phyloP scores from a whole-genome alignment of 2,113 vertebrate species.

The Urocolius indicus region DNA sequence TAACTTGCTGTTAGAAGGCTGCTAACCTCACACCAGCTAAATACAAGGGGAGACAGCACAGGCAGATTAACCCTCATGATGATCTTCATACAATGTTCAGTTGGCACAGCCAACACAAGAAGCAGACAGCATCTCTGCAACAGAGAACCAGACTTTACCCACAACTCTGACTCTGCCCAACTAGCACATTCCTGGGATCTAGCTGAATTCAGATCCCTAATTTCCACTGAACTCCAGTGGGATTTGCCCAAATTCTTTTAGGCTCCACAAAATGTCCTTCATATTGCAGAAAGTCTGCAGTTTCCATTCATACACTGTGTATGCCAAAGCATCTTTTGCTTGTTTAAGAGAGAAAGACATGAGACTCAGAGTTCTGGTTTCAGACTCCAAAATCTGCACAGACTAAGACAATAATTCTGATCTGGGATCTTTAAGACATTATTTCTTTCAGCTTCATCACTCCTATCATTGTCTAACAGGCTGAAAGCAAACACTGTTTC shows the following conservation, averaged over 20 bases:
- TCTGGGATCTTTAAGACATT: not conserved
- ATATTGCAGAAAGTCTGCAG: not conserved
- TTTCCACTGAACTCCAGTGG: not conserved
- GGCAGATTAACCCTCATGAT: not conserved
- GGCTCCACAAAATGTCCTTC: not conserved
- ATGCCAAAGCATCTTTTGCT: not conserved
- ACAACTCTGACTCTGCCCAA: not conserved
- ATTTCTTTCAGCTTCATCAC: not conserved
- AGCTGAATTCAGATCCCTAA: rapidly evolving
- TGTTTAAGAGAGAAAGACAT: not conserved
- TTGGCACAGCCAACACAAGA: not conserved
- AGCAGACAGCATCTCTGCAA: not conserved
- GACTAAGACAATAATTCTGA: not conserved
- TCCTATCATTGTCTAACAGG: not conserved
- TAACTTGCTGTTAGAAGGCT: not conserved
- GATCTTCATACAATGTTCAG: not conserved
- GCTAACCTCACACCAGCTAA: not conserved
- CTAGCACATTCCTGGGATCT: not conserved
- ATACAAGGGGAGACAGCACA: not conserved
- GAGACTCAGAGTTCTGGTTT: not conserved
- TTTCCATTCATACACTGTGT: rapidly evolving
- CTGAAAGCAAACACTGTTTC: not conserved
- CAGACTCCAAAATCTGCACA: not conserved
- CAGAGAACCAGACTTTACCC: not conserved
- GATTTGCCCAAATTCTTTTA: not conserved